Conservation (phyloP, 2,888 invertebrate species). For the Mesorhabditis spiculigera region DNA sequence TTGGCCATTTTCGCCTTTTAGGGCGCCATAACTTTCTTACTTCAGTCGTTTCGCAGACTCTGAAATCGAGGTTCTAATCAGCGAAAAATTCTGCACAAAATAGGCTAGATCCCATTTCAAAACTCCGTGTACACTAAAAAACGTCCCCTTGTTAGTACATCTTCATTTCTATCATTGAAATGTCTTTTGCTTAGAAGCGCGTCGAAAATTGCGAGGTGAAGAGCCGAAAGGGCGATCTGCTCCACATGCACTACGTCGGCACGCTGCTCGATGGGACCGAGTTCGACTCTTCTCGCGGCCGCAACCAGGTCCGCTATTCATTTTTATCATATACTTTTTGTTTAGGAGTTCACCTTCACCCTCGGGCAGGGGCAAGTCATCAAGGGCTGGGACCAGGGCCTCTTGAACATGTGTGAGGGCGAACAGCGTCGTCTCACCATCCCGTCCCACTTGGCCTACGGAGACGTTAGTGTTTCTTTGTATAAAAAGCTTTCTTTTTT, state of each 20-base stretch:
- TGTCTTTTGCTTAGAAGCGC: too few relatives aligned
- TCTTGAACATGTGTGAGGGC: constrained; percentile 70
- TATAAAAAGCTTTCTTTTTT: too few relatives aligned
- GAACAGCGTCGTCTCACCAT: constrained; percentile 81
- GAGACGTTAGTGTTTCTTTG: constrained; percentile 61
- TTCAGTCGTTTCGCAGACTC: background rate
- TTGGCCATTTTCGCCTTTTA: too few relatives aligned
- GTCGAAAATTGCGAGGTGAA: constrained; percentile 73
- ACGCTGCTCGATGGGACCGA: constrained; percentile 78
- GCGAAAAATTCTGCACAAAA: background rate
- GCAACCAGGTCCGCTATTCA: constrained; percentile 65
- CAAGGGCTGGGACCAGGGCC: constrained; percentile 85
- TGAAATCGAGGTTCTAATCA: background rate
- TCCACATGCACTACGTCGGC: constrained; percentile 81
- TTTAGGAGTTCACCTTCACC: constrained; percentile 74
- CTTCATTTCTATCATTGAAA: too few relatives aligned
- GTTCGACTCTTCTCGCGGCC: constrained; percentile 77
- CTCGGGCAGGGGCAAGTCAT: constrained; percentile 73
- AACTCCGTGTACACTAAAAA: background rate
- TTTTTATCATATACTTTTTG: background rate
- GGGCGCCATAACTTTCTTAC: too few relatives aligned
- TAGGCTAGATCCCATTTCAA: background rate
- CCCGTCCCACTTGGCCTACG: constrained; percentile 81
- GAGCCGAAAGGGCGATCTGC: constrained; percentile 74
- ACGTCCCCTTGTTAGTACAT: too few relatives aligned